Percentiles rank a stretch among this genome's conserved stretches.
Conservation (phyloP, 2,797 vertebrate species). For the Pygocentrus nattereri region DNA sequence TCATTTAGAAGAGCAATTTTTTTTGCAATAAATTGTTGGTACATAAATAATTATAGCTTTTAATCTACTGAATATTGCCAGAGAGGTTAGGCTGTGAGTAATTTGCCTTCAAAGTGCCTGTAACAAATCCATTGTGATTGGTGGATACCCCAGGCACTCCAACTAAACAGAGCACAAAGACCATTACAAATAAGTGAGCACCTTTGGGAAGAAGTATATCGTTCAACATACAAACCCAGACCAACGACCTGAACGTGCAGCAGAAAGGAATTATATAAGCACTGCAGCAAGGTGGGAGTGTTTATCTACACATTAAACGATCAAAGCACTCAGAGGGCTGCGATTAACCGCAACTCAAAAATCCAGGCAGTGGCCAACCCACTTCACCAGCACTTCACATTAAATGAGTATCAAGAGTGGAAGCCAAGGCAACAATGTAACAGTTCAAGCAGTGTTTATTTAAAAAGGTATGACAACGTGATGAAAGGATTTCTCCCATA, state of each 20-base stretch:
- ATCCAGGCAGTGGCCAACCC: background rate
- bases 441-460: conserved; percentile 17
- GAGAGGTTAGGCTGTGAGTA: background rate
- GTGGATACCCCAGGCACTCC: background rate
- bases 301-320: conserved; percentile 18
- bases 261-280: background rate
- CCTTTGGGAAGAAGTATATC: background rate
- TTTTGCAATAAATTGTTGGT: background rate
- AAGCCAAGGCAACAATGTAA: conserved; percentile 4
- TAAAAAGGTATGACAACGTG: background rate
- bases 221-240: background rate
- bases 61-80: background rate
- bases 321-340: conserved; percentile 22
- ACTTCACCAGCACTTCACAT: background rate
- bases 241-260: background rate
- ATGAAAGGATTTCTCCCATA: background rate
- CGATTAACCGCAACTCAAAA: conserved; percentile 2
- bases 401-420: conserved; percentile 21
- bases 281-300: background rate
- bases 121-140: background rate
- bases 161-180: background rate
- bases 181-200: background rate
- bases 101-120: conserved; percentile 7
- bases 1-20: background rate
- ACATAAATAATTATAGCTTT: background rate